Conservation (phyloP, 1,140 invertebrate genomes). For the Anastatus disparis region DNA sequence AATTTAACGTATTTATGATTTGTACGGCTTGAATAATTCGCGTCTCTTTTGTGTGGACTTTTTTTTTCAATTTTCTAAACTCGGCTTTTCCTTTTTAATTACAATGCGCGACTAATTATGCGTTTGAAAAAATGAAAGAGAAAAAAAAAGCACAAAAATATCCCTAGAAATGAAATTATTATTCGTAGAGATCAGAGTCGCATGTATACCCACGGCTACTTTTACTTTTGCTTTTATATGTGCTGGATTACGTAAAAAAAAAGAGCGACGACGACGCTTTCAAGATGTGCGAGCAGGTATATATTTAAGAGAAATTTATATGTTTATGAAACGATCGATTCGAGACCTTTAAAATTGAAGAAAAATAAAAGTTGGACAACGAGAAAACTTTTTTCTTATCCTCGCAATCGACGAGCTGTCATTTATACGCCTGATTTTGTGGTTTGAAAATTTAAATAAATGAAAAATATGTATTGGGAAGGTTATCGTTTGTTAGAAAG, state of each 20-base stretch:
- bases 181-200: background rate
- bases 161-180: conserved; percentile 24
- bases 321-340: background rate
- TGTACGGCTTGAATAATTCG: no score
- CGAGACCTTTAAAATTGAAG: background rate
- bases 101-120: background rate
- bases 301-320: conserved; percentile 16
- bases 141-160: no score
- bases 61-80: no score
- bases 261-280: conserved; percentile 15
- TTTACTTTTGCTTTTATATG: conserved; percentile 28
- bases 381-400: conserved; percentile 9
- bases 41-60: no score
- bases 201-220: conserved; percentile 18
- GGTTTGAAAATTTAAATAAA: no score
- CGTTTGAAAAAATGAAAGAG: no score
- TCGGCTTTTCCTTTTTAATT: background rate
- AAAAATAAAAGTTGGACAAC: background rate
- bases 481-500: conserved; percentile 37
- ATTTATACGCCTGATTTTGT: no score
- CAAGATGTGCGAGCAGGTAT: conserved; percentile 1
- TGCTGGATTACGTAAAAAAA: conserved; percentile 29
- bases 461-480: no score
- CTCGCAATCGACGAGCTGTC: background rate
- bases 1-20: no score